These are phyloP conservation scores for Spongilla lacustris DNA, from an alignment of 37 sponge, comb jelly and placozoan species.

Conservation along the genomic window DNA sequence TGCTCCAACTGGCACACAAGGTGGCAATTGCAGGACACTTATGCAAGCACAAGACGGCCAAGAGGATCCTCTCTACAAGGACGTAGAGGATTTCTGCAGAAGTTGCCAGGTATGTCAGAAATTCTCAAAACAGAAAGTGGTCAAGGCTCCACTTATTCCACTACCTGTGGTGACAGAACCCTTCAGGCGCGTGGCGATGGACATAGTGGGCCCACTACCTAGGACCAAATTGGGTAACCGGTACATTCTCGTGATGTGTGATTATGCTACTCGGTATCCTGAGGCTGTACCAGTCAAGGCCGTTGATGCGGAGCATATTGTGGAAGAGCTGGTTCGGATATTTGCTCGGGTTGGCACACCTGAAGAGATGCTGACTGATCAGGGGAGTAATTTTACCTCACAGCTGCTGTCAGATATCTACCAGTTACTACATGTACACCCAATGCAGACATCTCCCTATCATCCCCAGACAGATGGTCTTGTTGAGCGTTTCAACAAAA, in stretches of 20 bases:
- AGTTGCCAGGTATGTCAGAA: constrained; percentile 25
- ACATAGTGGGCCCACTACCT: constrained; percentile 32
- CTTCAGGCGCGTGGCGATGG: constrained; percentile 20
- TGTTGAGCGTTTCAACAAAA: constrained; percentile 43
- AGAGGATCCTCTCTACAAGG: constrained; percentile 24
- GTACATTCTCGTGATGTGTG: constrained; percentile 18
- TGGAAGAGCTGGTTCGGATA: constrained; percentile 25
- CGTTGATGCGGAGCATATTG: constrained; percentile 23
- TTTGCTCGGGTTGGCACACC: constrained; percentile 36
- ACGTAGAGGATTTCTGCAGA: constrained; percentile 23
- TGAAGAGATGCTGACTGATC: constrained; percentile 33
- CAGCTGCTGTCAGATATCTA: constrained; percentile 34
- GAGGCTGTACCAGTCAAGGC: constrained; percentile 41
- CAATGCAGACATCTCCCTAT: constrained; percentile 41
- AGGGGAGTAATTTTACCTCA: constrained; percentile 32
- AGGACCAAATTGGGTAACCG: constrained; percentile 12
- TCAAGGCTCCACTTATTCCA: constrained; percentile 23
- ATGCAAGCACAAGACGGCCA: constrained; percentile 6
- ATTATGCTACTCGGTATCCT: constrained; percentile 47
- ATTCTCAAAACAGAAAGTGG: neutral
- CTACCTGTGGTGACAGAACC: constrained; percentile 23
- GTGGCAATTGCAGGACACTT: neutral
- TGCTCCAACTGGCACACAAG: constrained; percentile 7
- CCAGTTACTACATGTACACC: constrained; percentile 21
- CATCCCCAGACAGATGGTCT: constrained; percentile 54